phyloP scores from a whole-genome alignment of 2,888 invertebrate species.

The Oligia strigilis region DNA sequence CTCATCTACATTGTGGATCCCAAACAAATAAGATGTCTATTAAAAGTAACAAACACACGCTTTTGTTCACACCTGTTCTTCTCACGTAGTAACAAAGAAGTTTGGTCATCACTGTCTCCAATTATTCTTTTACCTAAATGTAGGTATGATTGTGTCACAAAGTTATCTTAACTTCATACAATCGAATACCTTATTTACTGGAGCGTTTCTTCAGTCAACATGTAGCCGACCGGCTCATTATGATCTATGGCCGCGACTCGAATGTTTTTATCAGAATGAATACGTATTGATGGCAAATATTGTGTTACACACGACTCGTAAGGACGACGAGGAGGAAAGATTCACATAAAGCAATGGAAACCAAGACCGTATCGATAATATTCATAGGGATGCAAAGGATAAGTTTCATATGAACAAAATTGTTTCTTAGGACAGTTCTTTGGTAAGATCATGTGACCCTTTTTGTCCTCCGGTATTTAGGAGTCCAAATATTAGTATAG shows the following conservation, averaged over 20 bases:
- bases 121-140: conserved; percentile 29
- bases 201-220: conserved; percentile 57
- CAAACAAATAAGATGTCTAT: not conserved
- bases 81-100: not conserved
- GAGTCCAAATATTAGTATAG: not conserved
- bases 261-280: conserved; percentile 65
- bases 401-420: not conserved
- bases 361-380: conserved; percentile 19
- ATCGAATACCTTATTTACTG: conserved; percentile 54
- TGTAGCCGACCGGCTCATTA: conserved; percentile 49
- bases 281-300: conserved; percentile 61
- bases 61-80: not conserved
- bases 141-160: conserved; percentile 41
- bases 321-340: conserved; percentile 31
- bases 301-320: conserved; percentile 46
- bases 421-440: conserved; percentile 9
- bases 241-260: conserved; percentile 37
- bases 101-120: conserved; percentile 22
- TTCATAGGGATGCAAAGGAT: conserved; percentile 1
- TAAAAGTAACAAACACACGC: not conserved
- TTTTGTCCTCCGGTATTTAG: not conserved
- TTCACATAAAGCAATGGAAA: conserved; percentile 21
- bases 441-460: not conserved
- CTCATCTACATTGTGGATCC: not conserved
- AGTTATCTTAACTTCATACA: conserved; percentile 49